These are phyloP conservation scores for Lathamus discolor DNA, from an alignment of 2,113 vertebrate genomes.

Conservation along the genomic window DNA sequence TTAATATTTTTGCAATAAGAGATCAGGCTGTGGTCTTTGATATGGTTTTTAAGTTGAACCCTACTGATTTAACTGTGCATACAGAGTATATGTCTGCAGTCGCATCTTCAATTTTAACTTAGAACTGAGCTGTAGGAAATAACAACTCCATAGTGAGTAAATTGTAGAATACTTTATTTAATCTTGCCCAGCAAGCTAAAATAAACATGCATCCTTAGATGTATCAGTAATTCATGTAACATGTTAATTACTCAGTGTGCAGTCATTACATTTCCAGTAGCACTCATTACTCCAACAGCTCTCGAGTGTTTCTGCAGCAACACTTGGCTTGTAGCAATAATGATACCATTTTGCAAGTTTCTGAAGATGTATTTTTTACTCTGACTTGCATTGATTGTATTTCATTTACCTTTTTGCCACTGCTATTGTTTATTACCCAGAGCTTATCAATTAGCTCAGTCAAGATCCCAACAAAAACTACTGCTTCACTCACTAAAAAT, in stretches of 20 bases:
- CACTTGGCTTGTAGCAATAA: background rate
- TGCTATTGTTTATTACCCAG: constrained; percentile 44
- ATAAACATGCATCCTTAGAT: constrained; percentile 19
- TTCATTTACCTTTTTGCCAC: constrained; percentile 28
- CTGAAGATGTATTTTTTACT: background rate
- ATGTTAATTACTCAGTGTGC: constrained; percentile 56
- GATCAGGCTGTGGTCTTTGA: background rate
- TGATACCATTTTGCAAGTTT: constrained; percentile 1
- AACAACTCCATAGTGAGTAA: background rate
- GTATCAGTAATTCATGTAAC: constrained; percentile 30
- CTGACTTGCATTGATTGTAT: constrained; percentile 21
- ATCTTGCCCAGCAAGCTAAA: constrained; percentile 53
- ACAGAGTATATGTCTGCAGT: background rate
- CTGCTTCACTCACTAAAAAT: constrained; percentile 34
- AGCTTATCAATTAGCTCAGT: constrained; percentile 57
- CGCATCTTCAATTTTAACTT: background rate
- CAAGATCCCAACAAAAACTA: constrained; percentile 31
- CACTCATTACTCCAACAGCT: constrained; percentile 16
- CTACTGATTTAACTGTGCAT: background rate
- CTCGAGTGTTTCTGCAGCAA: background rate
- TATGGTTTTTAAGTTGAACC: background rate
- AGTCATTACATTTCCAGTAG: constrained; percentile 27
- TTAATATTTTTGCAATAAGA: background rate
- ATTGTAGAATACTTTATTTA: constrained; percentile 26
- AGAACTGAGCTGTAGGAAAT: constrained; percentile 8